A percentile compares a stretch with the other conserved stretches of the same genome.
These are phyloP conservation scores for Panzeria rudis DNA, from an alignment of 2,888 invertebrate species.

Conservation along the genomic window DNA sequence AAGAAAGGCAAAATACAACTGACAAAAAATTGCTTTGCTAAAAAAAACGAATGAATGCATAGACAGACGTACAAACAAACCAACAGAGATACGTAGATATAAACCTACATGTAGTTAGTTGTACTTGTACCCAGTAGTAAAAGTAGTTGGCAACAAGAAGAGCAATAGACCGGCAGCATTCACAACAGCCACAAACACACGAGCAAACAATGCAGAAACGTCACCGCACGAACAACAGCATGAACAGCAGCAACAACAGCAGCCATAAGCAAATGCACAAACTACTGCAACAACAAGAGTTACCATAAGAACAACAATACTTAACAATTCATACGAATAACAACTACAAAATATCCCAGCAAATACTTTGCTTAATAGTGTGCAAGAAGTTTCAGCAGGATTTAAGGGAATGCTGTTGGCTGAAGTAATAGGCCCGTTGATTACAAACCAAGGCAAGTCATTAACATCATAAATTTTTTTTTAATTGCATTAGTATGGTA, in stretches of 20 bases:
- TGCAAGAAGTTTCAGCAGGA: too few species aligned
- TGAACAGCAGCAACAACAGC: conserved; percentile 45
- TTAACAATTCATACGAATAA: conserved; percentile 63
- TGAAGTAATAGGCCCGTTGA: too few species aligned
- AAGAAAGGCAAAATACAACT: conserved; percentile 14
- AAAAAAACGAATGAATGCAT: conserved; percentile 26
- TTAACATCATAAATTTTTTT: too few species aligned
- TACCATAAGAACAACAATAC: conserved; percentile 63
- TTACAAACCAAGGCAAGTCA: too few species aligned
- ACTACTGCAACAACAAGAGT: conserved; percentile 35
- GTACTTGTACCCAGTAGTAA: conserved; percentile 49
- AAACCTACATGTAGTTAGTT: conserved; percentile 9
- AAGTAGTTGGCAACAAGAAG: conserved; percentile 74
- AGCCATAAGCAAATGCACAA: conserved; percentile 45
- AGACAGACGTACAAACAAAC: conserved; percentile 16
- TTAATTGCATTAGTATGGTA: too few species aligned
- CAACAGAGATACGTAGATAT: conserved; percentile 10
- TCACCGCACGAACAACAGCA: conserved; percentile 59
- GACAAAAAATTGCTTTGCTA: conserved; percentile 14
- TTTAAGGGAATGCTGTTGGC: too few species aligned
- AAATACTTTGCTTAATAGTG: too few species aligned
- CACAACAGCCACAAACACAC: conserved; percentile 60
- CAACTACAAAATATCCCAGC: neutral
- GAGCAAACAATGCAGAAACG: conserved; percentile 49
- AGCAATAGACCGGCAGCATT: conserved; percentile 72